Percentiles rank a stretch among this genome's conserved stretches.
These are phyloP conservation scores for Drosophila melanica DNA, from an alignment of 1,140 invertebrate genomes.

Conservation along the genomic window DNA sequence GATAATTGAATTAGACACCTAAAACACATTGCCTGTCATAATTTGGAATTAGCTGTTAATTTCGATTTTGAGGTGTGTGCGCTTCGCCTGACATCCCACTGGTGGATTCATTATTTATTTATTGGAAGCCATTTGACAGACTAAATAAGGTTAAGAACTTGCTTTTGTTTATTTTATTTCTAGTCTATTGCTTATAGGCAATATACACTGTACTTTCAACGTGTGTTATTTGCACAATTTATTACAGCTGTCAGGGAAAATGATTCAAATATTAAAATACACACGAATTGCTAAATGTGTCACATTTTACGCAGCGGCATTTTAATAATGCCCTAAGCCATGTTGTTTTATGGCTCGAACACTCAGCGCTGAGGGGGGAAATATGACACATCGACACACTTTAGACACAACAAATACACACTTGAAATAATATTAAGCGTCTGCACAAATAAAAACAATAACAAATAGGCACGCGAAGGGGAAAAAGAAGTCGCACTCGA, in stretches of 20 bases:
- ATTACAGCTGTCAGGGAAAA: slow-evolving; percentile 42
- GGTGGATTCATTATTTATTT: too few species aligned
- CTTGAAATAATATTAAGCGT: slow-evolving; percentile 39
- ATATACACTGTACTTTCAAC: not conserved
- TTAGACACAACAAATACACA: slow-evolving; percentile 31
- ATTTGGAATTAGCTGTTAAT: slow-evolving; percentile 56
- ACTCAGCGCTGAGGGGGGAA: not conserved
- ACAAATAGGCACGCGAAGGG: not conserved
- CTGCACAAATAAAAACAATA: slow-evolving; percentile 33
- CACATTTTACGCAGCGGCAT: slow-evolving; percentile 36
- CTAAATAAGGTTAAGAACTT: not conserved
- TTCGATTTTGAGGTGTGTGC: slow-evolving; percentile 42
- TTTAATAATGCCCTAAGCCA: slow-evolving; percentile 32
- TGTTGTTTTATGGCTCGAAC: slow-evolving; percentile 1
- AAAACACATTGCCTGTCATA: slow-evolving; percentile 51
- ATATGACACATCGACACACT: slow-evolving; percentile 43
- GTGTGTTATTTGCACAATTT: slow-evolving; percentile 36
- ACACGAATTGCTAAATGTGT: slow-evolving; percentile 34
- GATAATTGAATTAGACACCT: slow-evolving; percentile 77
- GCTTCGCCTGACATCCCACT: not conserved
- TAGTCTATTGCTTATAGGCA: not conserved
- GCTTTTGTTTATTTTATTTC: not conserved
- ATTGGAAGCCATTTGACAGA: too few species aligned
- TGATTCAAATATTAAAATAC: slow-evolving; percentile 41
- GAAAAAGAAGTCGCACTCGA: slow-evolving; percentile 13